Evolutionary conservation across 1,140 invertebrate genomes (phyloP).

Genomic region (Eupeodes corollae): DNA sequence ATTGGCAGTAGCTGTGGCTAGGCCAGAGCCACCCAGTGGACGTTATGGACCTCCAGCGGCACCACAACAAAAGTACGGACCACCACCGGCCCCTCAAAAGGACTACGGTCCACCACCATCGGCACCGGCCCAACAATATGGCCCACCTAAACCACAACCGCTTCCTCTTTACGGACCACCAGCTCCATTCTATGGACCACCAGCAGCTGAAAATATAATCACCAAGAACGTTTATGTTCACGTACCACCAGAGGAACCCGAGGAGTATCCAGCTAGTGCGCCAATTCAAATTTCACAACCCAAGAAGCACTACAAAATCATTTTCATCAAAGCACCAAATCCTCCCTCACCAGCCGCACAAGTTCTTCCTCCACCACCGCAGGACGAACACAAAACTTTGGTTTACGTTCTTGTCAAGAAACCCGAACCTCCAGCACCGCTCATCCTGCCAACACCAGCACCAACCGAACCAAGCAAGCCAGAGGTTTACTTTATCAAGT

Average conservation of each 20-base stretch:
- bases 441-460: constrained; percentile 37
- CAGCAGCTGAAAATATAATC: constrained; percentile 37
- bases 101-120: constrained; percentile 30
- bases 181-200: constrained; percentile 31
- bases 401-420: constrained; percentile 79
- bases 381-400: constrained; percentile 72
- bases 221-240: constrained; percentile 68
- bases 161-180: constrained; percentile 28
- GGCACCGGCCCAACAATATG: constrained; percentile 10
- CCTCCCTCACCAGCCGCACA: constrained; percentile 55
- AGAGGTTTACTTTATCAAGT: constrained; percentile 49
- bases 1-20: constrained; percentile 22
- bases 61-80: not conserved
- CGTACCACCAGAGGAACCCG: constrained; percentile 58
- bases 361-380: constrained; percentile 38
- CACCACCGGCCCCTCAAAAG: constrained; percentile 18
- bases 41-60: constrained; percentile 29
- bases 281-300: constrained; percentile 37
- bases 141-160: constrained; percentile 14
- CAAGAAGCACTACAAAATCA: constrained; percentile 77
- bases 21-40: constrained; percentile 27
- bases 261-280: constrained; percentile 24
- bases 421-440: constrained; percentile 40
- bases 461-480: constrained; percentile 45
- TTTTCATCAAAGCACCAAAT: constrained; percentile 75